These are phyloP conservation scores for Tetramorium alpestre DNA, from an alignment of 1,140 invertebrate genomes.

Conservation along the genomic window DNA sequence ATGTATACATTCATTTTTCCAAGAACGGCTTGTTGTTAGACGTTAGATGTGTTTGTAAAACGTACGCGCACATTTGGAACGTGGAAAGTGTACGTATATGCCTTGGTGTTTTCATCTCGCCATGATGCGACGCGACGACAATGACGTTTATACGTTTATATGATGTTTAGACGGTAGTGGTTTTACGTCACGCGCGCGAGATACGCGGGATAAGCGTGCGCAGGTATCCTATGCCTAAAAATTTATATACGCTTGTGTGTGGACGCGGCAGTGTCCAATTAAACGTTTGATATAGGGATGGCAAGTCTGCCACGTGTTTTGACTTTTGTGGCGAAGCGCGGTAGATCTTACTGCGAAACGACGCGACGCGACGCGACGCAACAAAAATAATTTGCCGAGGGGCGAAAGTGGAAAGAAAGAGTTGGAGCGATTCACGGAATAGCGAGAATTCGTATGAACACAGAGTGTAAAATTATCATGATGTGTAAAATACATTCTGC, in stretches of 20 bases:
- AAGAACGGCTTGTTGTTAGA: background rate
- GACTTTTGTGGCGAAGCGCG: slow-evolving; percentile 49
- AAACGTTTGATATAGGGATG: slow-evolving; percentile 68
- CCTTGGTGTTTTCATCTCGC: background rate
- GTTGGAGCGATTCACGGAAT: slow-evolving; percentile 50
- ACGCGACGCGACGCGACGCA: slow-evolving; percentile 1
- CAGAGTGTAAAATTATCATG: slow-evolving; percentile 62
- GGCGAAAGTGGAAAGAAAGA: too few relatives aligned
- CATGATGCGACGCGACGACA: too few relatives aligned
- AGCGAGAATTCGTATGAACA: slow-evolving; percentile 11
- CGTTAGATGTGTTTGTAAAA: too few relatives aligned
- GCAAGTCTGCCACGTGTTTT: slow-evolving; percentile 51
- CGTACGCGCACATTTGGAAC: background rate
- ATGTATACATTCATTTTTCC: background rate
- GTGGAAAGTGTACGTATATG: background rate
- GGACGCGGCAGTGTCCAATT: slow-evolving; percentile 60
- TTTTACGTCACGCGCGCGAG: background rate
- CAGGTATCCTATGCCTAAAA: slow-evolving; percentile 36
- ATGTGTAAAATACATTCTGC: background rate
- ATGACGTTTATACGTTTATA: background rate
- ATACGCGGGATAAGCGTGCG: background rate
- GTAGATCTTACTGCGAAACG: background rate
- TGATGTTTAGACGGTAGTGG: background rate
- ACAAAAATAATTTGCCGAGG: slow-evolving; percentile 37
- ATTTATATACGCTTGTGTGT: slow-evolving; percentile 48